phyloP scores from a whole-genome alignment of 2,888 invertebrate genomes.

The Tetramorium bicarinatum region DNA sequence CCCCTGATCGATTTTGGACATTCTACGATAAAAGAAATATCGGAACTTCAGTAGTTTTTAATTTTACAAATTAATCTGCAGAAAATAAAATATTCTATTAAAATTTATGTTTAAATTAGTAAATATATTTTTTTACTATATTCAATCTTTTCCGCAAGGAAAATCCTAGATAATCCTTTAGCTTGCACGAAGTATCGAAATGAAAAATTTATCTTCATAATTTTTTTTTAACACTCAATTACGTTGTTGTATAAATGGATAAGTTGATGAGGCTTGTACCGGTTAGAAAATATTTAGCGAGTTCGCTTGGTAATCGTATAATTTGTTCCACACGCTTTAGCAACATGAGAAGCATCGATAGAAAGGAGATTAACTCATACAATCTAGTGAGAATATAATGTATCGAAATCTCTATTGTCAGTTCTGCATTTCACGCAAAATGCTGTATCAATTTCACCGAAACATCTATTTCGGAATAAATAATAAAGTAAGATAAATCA shows the following conservation, averaged over 20 bases:
- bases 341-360: neutral
- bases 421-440: neutral
- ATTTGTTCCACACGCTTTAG: constrained; percentile 21
- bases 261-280: constrained; percentile 9
- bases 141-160: constrained; percentile 26
- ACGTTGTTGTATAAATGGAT: constrained; percentile 7
- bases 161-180: constrained; percentile 49
- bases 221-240: constrained; percentile 33
- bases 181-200: constrained; percentile 8
- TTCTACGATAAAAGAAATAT: neutral
- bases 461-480: neutral
- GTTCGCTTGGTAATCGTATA: constrained; percentile 23
- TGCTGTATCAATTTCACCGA: neutral
- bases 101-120: neutral
- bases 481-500: neutral
- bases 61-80: neutral
- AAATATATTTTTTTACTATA: neutral
- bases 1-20: neutral
- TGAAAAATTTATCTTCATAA: constrained; percentile 33
- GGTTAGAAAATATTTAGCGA: constrained; percentile 36
- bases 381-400: constrained; percentile 6
- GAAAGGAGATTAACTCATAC: constrained; percentile 27
- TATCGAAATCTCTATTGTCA: neutral
- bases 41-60: neutral
- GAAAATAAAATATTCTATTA: constrained; percentile 10